Conservation (phyloP, 64 coral and sea anemone species). For the Stylophora pistillata region DNA sequence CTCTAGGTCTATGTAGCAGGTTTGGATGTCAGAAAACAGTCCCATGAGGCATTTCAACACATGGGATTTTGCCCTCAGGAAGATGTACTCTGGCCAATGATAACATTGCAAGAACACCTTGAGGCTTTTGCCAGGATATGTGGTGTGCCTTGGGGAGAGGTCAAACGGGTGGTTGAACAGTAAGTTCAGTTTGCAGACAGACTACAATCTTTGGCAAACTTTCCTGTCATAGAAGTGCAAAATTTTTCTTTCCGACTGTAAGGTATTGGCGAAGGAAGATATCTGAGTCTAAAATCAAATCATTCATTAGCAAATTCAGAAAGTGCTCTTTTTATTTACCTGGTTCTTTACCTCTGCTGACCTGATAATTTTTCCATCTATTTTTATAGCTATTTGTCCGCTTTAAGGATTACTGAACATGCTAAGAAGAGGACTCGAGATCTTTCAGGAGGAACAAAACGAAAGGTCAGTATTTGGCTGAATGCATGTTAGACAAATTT, state of each 20-base stretch:
- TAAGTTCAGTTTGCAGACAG: background rate
- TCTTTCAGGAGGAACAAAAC: slow-evolving; percentile 85
- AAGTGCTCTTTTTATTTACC: background rate
- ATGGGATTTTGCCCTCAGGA: slow-evolving; percentile 88
- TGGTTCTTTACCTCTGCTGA: background rate
- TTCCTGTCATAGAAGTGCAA: too few species aligned
- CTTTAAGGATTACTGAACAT: slow-evolving; percentile 77
- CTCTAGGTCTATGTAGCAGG: slow-evolving; percentile 70
- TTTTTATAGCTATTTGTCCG: slow-evolving; percentile 66
- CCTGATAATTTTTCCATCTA: background rate
- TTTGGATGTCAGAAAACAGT: slow-evolving; percentile 58
- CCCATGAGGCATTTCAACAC: slow-evolving; percentile 62
- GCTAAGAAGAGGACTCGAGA: slow-evolving; percentile 68
- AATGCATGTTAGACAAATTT: too few species aligned
- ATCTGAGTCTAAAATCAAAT: too few species aligned
- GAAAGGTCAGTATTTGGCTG: slow-evolving; percentile 53
- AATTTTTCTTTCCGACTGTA: too few species aligned
- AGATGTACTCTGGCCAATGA: slow-evolving; percentile 56
- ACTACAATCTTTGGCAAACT: too few species aligned
- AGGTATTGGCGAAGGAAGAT: too few species aligned
- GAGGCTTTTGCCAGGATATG: slow-evolving; percentile 66
- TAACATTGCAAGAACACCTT: slow-evolving; percentile 80
- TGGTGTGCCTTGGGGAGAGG: slow-evolving; percentile 53
- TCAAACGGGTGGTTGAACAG: slow-evolving; percentile 46
- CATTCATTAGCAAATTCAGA: too few species aligned